These are phyloP conservation scores for Oryzias dopingdopingensis DNA, from an alignment of 2,797 vertebrate genomes.

Conservation along the genomic window DNA sequence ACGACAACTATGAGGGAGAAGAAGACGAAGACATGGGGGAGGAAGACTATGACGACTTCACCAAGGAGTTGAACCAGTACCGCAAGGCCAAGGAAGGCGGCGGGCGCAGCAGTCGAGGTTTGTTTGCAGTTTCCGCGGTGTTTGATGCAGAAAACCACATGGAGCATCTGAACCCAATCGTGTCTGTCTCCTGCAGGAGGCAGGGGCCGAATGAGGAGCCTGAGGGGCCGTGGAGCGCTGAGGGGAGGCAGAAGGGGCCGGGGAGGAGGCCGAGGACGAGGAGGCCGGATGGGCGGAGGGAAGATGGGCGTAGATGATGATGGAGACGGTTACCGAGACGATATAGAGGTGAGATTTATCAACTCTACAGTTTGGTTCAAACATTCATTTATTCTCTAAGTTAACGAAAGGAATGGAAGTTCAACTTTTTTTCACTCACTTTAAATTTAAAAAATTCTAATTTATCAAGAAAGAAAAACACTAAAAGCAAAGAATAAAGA, in stretches of 20 bases:
- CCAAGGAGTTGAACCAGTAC: conserved; percentile 94
- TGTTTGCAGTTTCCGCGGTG: conserved; percentile 14
- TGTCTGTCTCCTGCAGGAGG: conserved; percentile 67
- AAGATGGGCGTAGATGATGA: conserved; percentile 85
- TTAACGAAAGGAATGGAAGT: no score
- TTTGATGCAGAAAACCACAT: no score
- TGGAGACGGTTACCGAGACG: conserved; percentile 86
- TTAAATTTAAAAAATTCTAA: no score
- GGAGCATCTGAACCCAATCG: background rate
- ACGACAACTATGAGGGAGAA: conserved; percentile 86
- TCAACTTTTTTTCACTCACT: no score
- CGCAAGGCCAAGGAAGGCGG: conserved; percentile 89
- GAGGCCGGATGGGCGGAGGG: conserved; percentile 80
- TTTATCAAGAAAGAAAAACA: no score
- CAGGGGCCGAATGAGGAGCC: conserved; percentile 82
- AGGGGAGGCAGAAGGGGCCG: conserved; percentile 83
- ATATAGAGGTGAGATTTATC: conserved; percentile 82
- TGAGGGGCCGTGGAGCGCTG: conserved; percentile 86
- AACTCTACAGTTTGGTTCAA: background rate
- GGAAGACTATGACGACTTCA: conserved; percentile 90
- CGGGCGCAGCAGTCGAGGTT: conserved; percentile 76
- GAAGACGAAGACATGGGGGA: conserved; percentile 88
- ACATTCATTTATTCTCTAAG: no score
- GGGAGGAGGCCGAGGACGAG: conserved; percentile 80
- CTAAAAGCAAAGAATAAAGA: no score